Percentiles rank a stretch among this genome's conserved stretches.
phyloP scores from a whole-genome alignment of 2,113 vertebrate species.

The Bos taurus region ARS-UCD2.0 NC_037344.1:24399001-24399500 shows the following conservation, averaged over 20 bases:
- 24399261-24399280: not conserved
- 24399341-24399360: not conserved
- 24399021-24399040: not conserved
- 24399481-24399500: not conserved
- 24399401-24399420: not conserved
- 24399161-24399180: not conserved
- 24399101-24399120: not conserved
- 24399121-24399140: not conserved
- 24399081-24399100: not conserved
- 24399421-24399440: not conserved
- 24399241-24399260: not conserved
- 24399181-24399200: not conserved
- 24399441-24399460: not conserved
- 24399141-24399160: not conserved
- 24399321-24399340: not conserved
- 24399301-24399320: not conserved
- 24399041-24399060: not conserved
- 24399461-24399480: not conserved
- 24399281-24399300: not conserved
- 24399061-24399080: not conserved
- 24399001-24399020: not conserved
- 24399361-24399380: not conserved
- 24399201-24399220: not conserved
- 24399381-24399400: not conserved
- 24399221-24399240: not conserved